Conservation (phyloP, 2,797 vertebrate genomes). For the Onychomys arenicola region DNA sequence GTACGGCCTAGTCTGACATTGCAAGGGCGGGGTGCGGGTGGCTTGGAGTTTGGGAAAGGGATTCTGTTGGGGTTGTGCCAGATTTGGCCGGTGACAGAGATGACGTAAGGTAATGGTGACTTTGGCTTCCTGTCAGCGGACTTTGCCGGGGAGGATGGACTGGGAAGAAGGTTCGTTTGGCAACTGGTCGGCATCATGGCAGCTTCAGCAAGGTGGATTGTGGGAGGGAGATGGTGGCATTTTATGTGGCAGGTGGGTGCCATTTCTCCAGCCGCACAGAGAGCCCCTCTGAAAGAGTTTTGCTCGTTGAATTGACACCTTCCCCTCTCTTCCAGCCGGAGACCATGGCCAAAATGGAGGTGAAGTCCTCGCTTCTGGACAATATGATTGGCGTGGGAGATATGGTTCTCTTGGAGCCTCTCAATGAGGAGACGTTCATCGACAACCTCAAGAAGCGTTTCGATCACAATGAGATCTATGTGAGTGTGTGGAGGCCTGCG, state of each 20-base stretch:
- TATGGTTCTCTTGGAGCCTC: conserved; percentile 98
- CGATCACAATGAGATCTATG: conserved; percentile 97
- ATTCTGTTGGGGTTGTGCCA: background rate
- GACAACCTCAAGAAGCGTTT: conserved; percentile 97
- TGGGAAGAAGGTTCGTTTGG: background rate
- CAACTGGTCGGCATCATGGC: background rate
- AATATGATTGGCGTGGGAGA: conserved; percentile 99
- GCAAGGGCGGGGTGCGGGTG: background rate
- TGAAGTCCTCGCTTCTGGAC: conserved; percentile 98
- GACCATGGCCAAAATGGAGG: conserved; percentile 96
- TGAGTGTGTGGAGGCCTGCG: conserved; percentile 86
- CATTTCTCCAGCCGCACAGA: background rate
- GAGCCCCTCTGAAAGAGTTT: conserved; percentile 19
- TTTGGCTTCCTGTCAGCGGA: background rate
- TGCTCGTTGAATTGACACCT: background rate
- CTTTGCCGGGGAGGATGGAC: background rate
- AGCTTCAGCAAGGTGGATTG: background rate
- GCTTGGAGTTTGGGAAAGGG: background rate
- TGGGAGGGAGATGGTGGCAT: background rate
- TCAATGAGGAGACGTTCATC: conserved; percentile 95
- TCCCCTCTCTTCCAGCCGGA: conserved; percentile 74
- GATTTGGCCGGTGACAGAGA: background rate
- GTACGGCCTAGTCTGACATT: background rate
- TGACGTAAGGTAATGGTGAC: background rate
- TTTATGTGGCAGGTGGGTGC: background rate